phyloP scores from a whole-genome alignment of 2,113 vertebrate species.

The Corythaixoides concolor region DNA sequence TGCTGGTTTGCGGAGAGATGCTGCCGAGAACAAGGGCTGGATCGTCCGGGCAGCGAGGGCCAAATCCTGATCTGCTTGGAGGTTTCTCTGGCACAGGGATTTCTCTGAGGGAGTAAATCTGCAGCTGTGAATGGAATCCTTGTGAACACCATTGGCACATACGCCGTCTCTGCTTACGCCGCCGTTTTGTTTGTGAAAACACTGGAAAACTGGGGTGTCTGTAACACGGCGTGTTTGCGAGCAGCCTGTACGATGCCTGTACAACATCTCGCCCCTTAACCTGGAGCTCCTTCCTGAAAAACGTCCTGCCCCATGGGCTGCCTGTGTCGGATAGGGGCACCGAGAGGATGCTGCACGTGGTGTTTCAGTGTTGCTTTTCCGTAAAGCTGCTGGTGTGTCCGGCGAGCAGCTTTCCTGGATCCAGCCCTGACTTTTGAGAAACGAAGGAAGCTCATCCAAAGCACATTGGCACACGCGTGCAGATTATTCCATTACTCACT shows the following conservation, averaged over 20 bases:
- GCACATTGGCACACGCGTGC: constrained; percentile 55
- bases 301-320: constrained; percentile 5
- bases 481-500: constrained; percentile 76
- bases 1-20: background rate
- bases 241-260: background rate
- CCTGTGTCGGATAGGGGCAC: constrained; percentile 10
- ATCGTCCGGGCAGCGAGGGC: rapidly evolving
- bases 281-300: constrained; percentile 25
- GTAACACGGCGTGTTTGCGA: rapidly evolving
- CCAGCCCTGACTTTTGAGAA: constrained; percentile 68
- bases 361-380: constrained; percentile 32
- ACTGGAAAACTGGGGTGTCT: background rate
- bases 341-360: background rate
- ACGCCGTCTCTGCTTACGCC: rapidly evolving
- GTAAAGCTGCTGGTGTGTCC: constrained; percentile 34
- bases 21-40: background rate
- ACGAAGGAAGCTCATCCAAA: constrained; percentile 69
- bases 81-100: background rate
- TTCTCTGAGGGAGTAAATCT: background rate
- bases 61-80: background rate
- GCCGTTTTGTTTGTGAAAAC: background rate
- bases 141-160: background rate
- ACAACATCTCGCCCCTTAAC: background rate
- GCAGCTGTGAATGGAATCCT: constrained; percentile 5
- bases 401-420: constrained; percentile 67